Conservation (phyloP, 2,888 invertebrate species). For the Deilephila elpenor region DNA sequence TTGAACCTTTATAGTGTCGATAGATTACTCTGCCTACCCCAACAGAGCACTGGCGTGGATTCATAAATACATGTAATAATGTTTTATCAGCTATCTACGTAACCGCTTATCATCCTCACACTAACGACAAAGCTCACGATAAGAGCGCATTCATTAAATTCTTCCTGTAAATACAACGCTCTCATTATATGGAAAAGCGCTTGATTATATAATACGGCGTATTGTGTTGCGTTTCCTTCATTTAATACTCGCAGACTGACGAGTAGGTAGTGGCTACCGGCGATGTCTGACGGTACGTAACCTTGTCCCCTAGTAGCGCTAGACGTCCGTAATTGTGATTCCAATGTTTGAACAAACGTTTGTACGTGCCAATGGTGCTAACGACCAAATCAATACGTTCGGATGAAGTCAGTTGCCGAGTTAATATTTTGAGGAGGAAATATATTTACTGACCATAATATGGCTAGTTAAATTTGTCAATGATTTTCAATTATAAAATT, state of each 20-base stretch:
- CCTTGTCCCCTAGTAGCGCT: neutral
- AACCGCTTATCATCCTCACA: no score
- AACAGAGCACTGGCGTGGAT: no score
- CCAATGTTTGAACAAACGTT: conserved; percentile 6
- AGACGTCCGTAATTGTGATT: neutral
- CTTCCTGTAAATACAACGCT: neutral
- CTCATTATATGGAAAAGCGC: neutral
- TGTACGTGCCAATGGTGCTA: neutral
- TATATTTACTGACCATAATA: no score
- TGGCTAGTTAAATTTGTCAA: no score
- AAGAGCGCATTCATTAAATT: neutral
- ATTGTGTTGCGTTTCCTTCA: conserved; percentile 13
- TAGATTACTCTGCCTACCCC: no score
- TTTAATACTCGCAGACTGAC: neutral
- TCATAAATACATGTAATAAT: no score
- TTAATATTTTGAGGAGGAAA: no score
- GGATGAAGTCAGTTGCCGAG: neutral
- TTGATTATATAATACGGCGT: conserved; percentile 12
- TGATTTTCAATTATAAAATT: no score
- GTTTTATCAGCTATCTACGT: no score
- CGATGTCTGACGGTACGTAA: conserved; percentile 5
- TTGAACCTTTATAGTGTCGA: no score
- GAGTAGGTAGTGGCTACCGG: neutral
- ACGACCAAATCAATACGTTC: neutral
- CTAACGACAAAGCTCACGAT: neutral